These are phyloP conservation scores for Sarcophaga bullata DNA, from an alignment of 1,140 invertebrate species.

Conservation along the genomic window DNA sequence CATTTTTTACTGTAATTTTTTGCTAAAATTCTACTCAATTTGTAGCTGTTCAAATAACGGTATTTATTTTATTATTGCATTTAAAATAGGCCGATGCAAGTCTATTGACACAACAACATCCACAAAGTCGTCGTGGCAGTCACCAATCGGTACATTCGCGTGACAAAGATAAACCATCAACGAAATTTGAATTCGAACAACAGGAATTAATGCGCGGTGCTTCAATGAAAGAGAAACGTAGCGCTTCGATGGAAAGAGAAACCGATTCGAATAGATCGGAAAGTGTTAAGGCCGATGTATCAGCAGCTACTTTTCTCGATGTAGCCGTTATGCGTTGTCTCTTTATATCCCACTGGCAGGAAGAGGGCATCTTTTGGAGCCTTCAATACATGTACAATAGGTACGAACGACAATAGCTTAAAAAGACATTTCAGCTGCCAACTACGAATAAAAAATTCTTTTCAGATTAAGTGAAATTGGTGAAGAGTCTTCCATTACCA, in stretches of 20 bases:
- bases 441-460: constrained; percentile 30
- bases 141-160: constrained; percentile 62
- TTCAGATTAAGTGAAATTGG: constrained; percentile 81
- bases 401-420: constrained; percentile 65
- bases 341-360: constrained; percentile 97
- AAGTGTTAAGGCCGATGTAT: constrained; percentile 70
- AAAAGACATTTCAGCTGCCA: neutral
- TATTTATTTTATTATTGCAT: constrained; percentile 52
- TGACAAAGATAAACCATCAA: constrained; percentile 61
- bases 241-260: constrained; percentile 69
- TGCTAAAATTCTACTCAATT: neutral
- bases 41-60: neutral
- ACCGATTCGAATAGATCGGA: constrained; percentile 65
- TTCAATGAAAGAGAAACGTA: constrained; percentile 69
- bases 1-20: constrained; percentile 73
- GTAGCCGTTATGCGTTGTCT: constrained; percentile 94
- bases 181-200: constrained; percentile 64
- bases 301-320: constrained; percentile 94
- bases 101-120: constrained; percentile 69
- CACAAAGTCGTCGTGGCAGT: constrained; percentile 61
- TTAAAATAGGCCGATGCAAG: constrained; percentile 68
- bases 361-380: constrained; percentile 98
- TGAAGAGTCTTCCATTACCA: constrained; percentile 78
- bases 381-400: constrained; percentile 92
- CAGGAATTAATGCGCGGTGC: constrained; percentile 60